Evolutionary conservation across 2,888 invertebrate genomes (phyloP).

Genomic region (Galeruca laticollis): DNA sequence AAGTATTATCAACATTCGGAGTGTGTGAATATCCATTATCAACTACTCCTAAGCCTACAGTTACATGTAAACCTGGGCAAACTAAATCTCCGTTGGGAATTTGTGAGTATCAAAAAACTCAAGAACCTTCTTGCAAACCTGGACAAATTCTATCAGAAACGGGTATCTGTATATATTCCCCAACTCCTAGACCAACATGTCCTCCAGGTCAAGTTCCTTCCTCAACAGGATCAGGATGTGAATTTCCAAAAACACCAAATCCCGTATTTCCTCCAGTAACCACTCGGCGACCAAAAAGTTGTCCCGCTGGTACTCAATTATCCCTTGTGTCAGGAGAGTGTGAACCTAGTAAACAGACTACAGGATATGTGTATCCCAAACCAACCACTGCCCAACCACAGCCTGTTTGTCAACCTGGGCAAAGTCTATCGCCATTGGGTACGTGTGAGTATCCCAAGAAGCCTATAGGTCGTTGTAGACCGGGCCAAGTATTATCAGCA

Average conservation of each 20-base stretch:
- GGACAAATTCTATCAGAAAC: neutral
- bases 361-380: slow-evolving; percentile 29
- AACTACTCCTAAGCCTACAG: too few relatives aligned
- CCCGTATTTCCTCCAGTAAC: slow-evolving; percentile 14
- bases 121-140: too few relatives aligned
- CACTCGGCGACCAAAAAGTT: slow-evolving; percentile 12
- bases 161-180: neutral
- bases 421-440: slow-evolving; percentile 29
- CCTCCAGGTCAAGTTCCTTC: slow-evolving; percentile 25
- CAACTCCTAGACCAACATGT: neutral
- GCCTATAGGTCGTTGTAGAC: slow-evolving; percentile 62
- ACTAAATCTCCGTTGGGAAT: too few relatives aligned
- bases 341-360: slow-evolving; percentile 20
- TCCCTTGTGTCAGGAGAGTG: slow-evolving; percentile 27
- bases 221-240: slow-evolving; percentile 26
- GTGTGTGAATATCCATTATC: slow-evolving; percentile 40
- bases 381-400: slow-evolving; percentile 22
- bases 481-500: slow-evolving; percentile 39
- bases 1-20: slow-evolving; percentile 33
- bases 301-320: slow-evolving; percentile 39
- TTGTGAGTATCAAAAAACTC: too few relatives aligned
- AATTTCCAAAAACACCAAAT: slow-evolving; percentile 14
- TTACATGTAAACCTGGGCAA: too few relatives aligned
- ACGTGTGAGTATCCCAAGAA: slow-evolving; percentile 37
- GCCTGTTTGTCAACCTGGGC: slow-evolving; percentile 33